Conservation (phyloP, 2,113 vertebrate genomes). For the Lanius collurio region DNA sequence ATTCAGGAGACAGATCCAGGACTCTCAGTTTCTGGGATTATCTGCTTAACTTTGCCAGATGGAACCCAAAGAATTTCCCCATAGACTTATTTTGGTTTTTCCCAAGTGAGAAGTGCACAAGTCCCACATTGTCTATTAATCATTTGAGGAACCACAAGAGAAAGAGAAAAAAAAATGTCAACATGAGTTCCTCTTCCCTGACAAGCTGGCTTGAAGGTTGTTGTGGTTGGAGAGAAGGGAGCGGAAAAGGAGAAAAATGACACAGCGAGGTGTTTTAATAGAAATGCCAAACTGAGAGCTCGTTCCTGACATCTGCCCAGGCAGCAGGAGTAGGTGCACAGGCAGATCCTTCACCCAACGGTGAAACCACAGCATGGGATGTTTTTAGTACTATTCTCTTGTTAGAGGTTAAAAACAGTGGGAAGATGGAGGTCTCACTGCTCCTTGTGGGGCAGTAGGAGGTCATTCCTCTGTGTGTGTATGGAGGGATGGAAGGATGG, state of each 20-base stretch:
- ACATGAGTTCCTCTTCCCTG: conserved; percentile 14
- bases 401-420: background rate
- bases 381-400: background rate
- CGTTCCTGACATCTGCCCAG: background rate
- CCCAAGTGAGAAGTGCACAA: background rate
- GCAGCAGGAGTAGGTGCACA: background rate
- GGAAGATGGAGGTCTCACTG: background rate
- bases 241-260: background rate
- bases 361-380: background rate
- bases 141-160: conserved; percentile 44
- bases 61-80: conserved; percentile 7
- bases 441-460: background rate
- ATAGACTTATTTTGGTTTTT: background rate
- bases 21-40: background rate
- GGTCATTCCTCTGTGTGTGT: background rate
- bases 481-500: background rate
- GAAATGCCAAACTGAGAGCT: background rate
- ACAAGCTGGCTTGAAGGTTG: background rate
- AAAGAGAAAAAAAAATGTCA: conserved; percentile 13
- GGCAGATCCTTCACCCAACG: background rate
- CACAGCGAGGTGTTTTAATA: background rate
- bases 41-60: background rate
- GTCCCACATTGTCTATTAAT: conserved; percentile 39
- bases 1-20: background rate
- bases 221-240: background rate